Evolutionary conservation across 2,888 invertebrate species (phyloP).

Genomic region (Catocala sponsa): DNA sequence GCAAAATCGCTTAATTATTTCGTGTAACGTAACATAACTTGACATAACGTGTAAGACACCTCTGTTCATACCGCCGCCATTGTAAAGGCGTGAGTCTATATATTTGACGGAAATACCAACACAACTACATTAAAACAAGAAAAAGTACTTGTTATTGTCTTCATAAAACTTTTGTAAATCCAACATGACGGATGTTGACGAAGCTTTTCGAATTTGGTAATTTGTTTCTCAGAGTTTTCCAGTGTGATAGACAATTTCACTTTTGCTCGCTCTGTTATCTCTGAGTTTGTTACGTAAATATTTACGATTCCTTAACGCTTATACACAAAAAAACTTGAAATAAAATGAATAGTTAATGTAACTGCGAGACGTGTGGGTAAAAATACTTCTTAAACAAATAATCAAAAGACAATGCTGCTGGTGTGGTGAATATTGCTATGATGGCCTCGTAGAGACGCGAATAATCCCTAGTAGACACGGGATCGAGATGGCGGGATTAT

Average conservation of each 20-base stretch:
- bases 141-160: slow-evolving; percentile 3
- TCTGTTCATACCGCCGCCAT: too few species aligned
- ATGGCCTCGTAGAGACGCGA: slow-evolving; percentile 61
- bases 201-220: slow-evolving; percentile 14
- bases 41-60: too few species aligned
- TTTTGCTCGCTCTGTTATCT: slow-evolving; percentile 15
- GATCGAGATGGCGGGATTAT: slow-evolving; percentile 69
- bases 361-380: too few species aligned
- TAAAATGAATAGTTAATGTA: neutral
- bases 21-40: too few species aligned
- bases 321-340: too few species aligned
- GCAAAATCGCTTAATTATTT: too few species aligned
- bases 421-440: slow-evolving; percentile 51
- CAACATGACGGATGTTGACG: slow-evolving; percentile 9
- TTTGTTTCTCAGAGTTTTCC: slow-evolving; percentile 16
- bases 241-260: slow-evolving; percentile 18
- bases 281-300: slow-evolving; percentile 18
- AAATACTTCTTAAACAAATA: too few species aligned
- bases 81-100: too few species aligned
- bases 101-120: neutral
- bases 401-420: slow-evolving; percentile 17
- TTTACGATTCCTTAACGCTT: too few species aligned
- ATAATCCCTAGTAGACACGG: slow-evolving; percentile 71
- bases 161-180: slow-evolving; percentile 14
- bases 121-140: neutral